phyloP scores from a whole-genome alignment of 2,888 invertebrate species.

The Leucoma salicis region DNA sequence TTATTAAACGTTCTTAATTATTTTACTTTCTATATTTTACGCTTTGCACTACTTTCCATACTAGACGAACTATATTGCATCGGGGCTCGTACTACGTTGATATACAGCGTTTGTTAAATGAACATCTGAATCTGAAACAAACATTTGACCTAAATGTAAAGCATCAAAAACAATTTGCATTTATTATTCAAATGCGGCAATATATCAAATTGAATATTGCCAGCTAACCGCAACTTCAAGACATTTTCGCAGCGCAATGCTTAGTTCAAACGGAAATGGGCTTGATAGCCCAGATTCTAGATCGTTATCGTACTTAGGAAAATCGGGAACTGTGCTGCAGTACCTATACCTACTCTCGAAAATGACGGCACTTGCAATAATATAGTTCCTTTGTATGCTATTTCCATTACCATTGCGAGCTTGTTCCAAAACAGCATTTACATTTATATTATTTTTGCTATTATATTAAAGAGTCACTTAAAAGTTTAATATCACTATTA shows the following conservation, averaged over 20 bases:
- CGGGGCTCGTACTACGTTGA: too few relatives aligned
- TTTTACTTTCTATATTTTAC: too few relatives aligned
- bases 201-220: constrained; percentile 18
- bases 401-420: neutral
- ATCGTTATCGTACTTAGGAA: constrained; percentile 55
- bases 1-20: too few relatives aligned
- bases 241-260: constrained; percentile 26
- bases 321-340: constrained; percentile 38
- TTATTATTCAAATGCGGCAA: constrained; percentile 11
- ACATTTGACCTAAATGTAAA: neutral
- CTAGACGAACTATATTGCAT: too few relatives aligned
- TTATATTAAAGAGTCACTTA: too few relatives aligned
- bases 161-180: neutral
- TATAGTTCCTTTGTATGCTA: constrained; percentile 12
- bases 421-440: too few relatives aligned
- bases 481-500: too few relatives aligned
- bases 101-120: neutral
- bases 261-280: constrained; percentile 39
- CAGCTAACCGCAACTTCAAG: constrained; percentile 11
- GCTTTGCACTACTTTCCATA: too few relatives aligned
- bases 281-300: constrained; percentile 48
- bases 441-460: too few relatives aligned
- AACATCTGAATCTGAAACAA: neutral
- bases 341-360: constrained; percentile 33
- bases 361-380: constrained; percentile 21